These are phyloP conservation scores for Athalia rosae DNA, from an alignment of 2,888 invertebrate genomes.

Conservation along the genomic window DNA sequence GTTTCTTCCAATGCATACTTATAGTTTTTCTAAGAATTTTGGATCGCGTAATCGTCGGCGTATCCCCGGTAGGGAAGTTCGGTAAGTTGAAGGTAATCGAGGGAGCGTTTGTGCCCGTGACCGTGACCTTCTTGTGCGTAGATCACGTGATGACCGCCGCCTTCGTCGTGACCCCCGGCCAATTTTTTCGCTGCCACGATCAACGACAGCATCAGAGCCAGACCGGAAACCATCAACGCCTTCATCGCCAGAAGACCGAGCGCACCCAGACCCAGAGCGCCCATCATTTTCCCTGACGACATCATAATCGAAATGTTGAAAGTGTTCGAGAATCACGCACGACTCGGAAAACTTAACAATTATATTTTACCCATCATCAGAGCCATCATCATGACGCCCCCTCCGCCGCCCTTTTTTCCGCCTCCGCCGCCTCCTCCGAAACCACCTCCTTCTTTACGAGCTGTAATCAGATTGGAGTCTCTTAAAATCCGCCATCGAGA, in stretches of 20 bases:
- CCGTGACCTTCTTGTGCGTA: constrained; percentile 76
- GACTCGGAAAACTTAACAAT: constrained; percentile 26
- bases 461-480: constrained; percentile 66
- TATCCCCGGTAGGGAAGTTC: constrained; percentile 73
- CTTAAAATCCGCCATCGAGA: not conserved
- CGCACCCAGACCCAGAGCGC: constrained; percentile 85
- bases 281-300: constrained; percentile 78
- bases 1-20: too few species aligned
- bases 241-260: constrained; percentile 87
- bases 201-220: constrained; percentile 85
- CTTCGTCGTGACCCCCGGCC: constrained; percentile 77
- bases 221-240: constrained; percentile 81
- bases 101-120: constrained; percentile 76
- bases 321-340: not conserved
- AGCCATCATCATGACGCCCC: constrained; percentile 78
- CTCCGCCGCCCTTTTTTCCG: constrained; percentile 75
- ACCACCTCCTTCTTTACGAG: constrained; percentile 78
- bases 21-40: constrained; percentile 16
- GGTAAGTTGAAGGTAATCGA: constrained; percentile 70
- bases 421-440: constrained; percentile 72
- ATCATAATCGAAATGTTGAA: not conserved
- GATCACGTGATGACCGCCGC: constrained; percentile 76
- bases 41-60: constrained; percentile 58
- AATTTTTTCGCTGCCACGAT: constrained; percentile 85
- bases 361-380: constrained; percentile 80